Percentiles rank a stretch among this genome's conserved stretches.
These are phyloP conservation scores for Drosophila anomalata DNA, from an alignment of 2,888 invertebrate species.

Conservation along the genomic window DNA sequence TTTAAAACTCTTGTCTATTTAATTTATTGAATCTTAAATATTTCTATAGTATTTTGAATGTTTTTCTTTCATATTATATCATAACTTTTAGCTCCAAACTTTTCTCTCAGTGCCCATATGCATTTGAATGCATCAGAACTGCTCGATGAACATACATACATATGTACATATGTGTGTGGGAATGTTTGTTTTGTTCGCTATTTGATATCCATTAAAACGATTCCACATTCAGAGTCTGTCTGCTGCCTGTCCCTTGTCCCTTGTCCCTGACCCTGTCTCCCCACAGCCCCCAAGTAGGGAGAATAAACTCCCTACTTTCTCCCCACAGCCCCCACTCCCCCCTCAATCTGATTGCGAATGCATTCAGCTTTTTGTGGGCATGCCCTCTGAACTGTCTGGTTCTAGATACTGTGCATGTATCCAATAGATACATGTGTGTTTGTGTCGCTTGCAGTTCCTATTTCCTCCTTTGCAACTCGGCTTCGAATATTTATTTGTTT, in stretches of 20 bases:
- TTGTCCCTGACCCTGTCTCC: conserved; percentile 18
- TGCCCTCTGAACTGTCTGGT: conserved; percentile 22
- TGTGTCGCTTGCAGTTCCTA: conserved; percentile 62
- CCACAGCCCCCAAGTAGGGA: too few species aligned
- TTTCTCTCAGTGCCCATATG: conserved; percentile 22
- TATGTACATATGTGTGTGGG: neutral
- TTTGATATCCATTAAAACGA: conserved; percentile 81
- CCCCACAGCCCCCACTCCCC: conserved; percentile 1
- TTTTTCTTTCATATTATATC: too few species aligned
- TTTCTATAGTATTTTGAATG: too few species aligned
- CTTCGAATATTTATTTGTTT: conserved; percentile 58
- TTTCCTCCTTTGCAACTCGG: conserved; percentile 20
- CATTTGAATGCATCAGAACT: conserved; percentile 27
- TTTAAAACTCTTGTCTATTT: too few species aligned
- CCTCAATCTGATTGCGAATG: conserved; percentile 53
- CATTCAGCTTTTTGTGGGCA: conserved; percentile 33
- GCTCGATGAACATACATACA: neutral
- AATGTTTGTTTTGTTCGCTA: conserved; percentile 66
- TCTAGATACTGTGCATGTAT: neutral
- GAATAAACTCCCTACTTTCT: conserved; percentile 14
- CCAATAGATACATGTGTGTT: conserved; percentile 26
- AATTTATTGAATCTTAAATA: too few species aligned
- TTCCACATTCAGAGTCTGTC: conserved; percentile 64
- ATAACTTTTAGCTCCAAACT: neutral
- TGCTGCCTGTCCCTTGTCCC: conserved; percentile 8